A percentile compares a stretch with the other conserved stretches of the same genome.
Conservation (phyloP, 2,113 vertebrate species). For the Baryphthengus martii region DNA sequence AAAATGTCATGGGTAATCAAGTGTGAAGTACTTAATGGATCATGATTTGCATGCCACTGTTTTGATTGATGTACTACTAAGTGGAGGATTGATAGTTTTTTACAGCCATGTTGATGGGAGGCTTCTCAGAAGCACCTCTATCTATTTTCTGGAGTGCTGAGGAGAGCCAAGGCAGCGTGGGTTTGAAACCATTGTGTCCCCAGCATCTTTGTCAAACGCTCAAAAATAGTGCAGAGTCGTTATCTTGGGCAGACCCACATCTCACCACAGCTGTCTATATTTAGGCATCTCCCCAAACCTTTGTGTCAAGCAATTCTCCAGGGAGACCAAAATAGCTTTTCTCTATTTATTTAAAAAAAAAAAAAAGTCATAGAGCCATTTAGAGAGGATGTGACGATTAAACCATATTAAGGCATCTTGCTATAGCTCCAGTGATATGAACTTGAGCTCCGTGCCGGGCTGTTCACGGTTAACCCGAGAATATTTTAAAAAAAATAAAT, state of each 20-base stretch:
- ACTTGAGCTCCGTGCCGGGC: neutral
- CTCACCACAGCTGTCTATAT: conserved; percentile 54
- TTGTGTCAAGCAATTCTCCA: conserved; percentile 1
- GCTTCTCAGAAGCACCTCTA: conserved; percentile 34
- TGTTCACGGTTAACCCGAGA: neutral
- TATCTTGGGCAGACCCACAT: conserved; percentile 18
- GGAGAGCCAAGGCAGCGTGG: neutral
- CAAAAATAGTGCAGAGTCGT: conserved; percentile 35
- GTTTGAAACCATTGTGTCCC: conserved; percentile 27
- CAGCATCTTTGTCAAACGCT: neutral
- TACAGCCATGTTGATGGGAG: conserved; percentile 1
- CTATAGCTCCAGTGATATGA: neutral
- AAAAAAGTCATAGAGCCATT: neutral
- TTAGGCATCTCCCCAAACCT: conserved; percentile 58
- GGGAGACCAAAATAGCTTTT: neutral
- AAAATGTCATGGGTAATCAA: conserved; percentile 65
- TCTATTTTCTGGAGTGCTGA: conserved; percentile 24
- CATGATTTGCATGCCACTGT: conserved; percentile 45
- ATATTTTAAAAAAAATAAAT: no score
- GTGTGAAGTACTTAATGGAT: conserved; percentile 57
- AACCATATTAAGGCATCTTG: conserved; percentile 61
- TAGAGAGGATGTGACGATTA: conserved; percentile 34
- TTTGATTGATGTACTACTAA: conserved; percentile 56
- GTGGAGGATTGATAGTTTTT: conserved; percentile 42
- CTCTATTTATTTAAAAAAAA: no score